Base-by-base conservation (phyloP, 2,113 vertebrate genomes). In the Leptodactylus fuscus region DNA sequence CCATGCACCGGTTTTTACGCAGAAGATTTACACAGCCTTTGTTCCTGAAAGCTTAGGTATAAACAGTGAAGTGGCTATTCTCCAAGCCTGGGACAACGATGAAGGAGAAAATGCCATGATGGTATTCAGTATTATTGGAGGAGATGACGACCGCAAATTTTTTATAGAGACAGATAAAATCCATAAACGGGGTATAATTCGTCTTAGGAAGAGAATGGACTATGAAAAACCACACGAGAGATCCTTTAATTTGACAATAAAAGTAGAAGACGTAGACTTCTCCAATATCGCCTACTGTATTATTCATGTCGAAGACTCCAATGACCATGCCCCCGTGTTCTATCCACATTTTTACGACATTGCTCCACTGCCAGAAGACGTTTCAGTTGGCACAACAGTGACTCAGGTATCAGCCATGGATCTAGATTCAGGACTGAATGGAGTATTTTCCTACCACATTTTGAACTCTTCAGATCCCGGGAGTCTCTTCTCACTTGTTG, bases 181-280 rank as follows among this genome's bases (percentile, higher is more conserved):
- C 13, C 95, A 94, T 82, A 92, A 88, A 13, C 88, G 91, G 1
- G 96, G 95, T 0, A 86, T 94, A 27, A 91, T 97, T n/a, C 91
- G 91, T 4, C 93, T 97, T 0, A 92, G 92, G 88, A 97, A 97
- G 87, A 92, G 13, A 85, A 87, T 97, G 0, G 96, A 97, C 89
- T 97, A 95, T 69, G 96, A 97, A 90, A 97, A 96, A 58, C 94
- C 95, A 24, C 93, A 95, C 0, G 96, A 97, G 87, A 93, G 96
- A 38, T 91, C 91, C 0, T 97, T 97, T 90, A 97, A 97, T 82
- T 89, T 97, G 87, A 97, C 96, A 0, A 80, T 97, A 86, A 96
- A 96, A 90, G 96, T 92, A 0, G 96, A 97, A 79, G 96, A 97
- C 58, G 90, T 92, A 1, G 94, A 96, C 85, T 97, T 96, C 90